Evolutionary conservation across 2,888 invertebrate genomes (phyloP), one percentile per base, ranked within the genome.

Genomic region (Anagyrus pseudococci): DNA sequence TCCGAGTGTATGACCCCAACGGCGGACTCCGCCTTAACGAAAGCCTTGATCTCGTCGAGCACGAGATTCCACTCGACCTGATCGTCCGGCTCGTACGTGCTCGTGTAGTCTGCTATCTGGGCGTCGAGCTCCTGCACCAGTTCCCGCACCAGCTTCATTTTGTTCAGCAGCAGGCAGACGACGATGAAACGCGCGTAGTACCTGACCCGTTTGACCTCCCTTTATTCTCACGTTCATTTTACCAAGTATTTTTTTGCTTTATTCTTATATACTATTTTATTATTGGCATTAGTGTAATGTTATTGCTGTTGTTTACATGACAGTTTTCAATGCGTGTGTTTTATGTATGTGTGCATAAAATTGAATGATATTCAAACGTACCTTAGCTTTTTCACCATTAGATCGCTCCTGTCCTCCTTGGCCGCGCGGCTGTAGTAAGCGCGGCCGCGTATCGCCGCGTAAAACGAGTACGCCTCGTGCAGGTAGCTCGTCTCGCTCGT

Each of bases 171-270:
- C 73, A 98, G 86, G 82, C 96, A 96, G 40, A 98, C 97, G 58
- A 97, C 96, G 77, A 98, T 97, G 82, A 96, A 98, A 68, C 98
- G 87, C 22, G 97, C 96, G 82, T 97, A 98, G 80, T 96, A 98
- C 61, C 74, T 72, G 59, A n/a, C n/a, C n/a, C n/a, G n/a, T n/a
- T n/a, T n/a, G n/a, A n/a, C n/a, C n/a, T n/a, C n/a, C n/a, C n/a
- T n/a, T n/a, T n/a, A n/a, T n/a, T n/a, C n/a, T n/a, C n/a, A n/a
- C n/a, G n/a, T n/a, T n/a, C n/a, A n/a, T n/a, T n/a, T n/a, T n/a
- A n/a, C n/a, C n/a, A n/a, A n/a, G n/a, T n/a, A n/a, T n/a, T n/a
- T n/a, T n/a, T n/a, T n/a, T n/a, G n/a, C n/a, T n/a, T n/a, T n/a
- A n/a, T n/a, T n/a, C n/a, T n/a, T n/a, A n/a, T n/a, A n/a, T n/a